phyloP scores from a whole-genome alignment of 2,113 vertebrate species.

The Sebastes fasciatus region DNA sequence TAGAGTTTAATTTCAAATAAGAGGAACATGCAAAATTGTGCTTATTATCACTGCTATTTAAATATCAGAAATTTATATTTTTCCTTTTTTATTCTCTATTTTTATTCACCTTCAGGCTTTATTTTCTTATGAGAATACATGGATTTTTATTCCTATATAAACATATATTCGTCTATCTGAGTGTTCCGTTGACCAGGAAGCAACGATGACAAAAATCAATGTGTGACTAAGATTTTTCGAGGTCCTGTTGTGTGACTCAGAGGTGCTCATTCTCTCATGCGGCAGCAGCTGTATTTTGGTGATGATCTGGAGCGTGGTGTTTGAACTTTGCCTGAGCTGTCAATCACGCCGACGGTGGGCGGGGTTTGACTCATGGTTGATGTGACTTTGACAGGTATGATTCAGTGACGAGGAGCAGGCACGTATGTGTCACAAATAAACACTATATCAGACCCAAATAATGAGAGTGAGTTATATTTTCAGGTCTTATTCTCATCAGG shows the following conservation, averaged over 20 bases:
- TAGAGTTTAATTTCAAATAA: neutral
- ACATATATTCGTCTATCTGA: neutral
- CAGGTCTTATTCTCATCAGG: too few species aligned
- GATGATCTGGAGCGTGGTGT: slow-evolving; percentile 51
- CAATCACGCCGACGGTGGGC: slow-evolving; percentile 68
- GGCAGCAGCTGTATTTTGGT: slow-evolving; percentile 63
- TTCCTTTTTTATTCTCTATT: neutral
- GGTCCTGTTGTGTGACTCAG: slow-evolving; percentile 79
- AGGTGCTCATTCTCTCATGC: slow-evolving; percentile 45
- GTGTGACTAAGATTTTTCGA: slow-evolving; percentile 52
- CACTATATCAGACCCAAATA: neutral
- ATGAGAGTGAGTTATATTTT: too few species aligned
- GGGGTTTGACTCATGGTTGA: slow-evolving; percentile 71
- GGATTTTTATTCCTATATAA: neutral
- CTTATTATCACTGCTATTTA: neutral
- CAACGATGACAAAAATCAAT: slow-evolving; percentile 31
- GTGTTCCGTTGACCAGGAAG: slow-evolving; percentile 12
- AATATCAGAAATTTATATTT: neutral
- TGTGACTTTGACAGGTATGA: slow-evolving; percentile 77
- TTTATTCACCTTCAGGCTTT: neutral
- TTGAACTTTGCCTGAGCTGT: slow-evolving; percentile 72
- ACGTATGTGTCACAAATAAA: slow-evolving; percentile 32
- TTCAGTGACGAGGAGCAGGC: slow-evolving; percentile 55
- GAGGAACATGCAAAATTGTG: neutral
- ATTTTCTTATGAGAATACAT: neutral